Conservation (phyloP, 2,797 vertebrate genomes). For the Rhinichthys osculus region DNA sequence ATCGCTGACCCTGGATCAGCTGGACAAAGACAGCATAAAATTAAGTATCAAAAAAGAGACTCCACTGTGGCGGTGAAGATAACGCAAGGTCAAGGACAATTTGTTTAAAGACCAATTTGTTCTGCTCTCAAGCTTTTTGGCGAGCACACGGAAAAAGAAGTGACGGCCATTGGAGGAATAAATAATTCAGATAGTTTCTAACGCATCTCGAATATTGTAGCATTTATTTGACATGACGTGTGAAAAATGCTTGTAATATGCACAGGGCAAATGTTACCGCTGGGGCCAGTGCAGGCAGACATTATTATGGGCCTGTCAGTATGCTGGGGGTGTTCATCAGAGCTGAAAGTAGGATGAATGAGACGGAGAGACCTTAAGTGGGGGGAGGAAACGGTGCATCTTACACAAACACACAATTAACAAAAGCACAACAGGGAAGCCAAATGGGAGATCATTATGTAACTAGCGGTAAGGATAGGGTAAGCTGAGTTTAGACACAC, state of each 20-base stretch:
- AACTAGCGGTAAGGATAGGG: constrained; percentile 62
- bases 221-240: neutral
- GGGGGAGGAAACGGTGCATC: constrained; percentile 64
- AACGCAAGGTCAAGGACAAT: constrained; percentile 13
- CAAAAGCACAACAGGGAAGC: constrained; percentile 76
- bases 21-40: constrained; percentile 46
- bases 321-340: constrained; percentile 67
- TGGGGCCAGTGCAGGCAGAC: neutral
- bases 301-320: constrained; percentile 3
- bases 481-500: constrained; percentile 41
- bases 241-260: constrained; percentile 28
- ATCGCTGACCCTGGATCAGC: constrained; percentile 38
- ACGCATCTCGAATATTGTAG: too few species aligned
- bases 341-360: constrained; percentile 73
- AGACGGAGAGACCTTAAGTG: constrained; percentile 61
- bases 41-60: constrained; percentile 38
- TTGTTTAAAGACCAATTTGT: constrained; percentile 23
- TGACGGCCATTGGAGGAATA: neutral
- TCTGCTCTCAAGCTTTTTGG: constrained; percentile 17
- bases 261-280: neutral
- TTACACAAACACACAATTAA: constrained; percentile 67
- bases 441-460: constrained; percentile 77
- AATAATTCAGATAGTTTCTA: constrained; percentile 15
- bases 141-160: too few species aligned
- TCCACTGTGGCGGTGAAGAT: neutral